These are phyloP conservation scores for Trichomycterus rosablanca DNA, from an alignment of 2,113 vertebrate genomes.

Conservation along the genomic window DNA sequence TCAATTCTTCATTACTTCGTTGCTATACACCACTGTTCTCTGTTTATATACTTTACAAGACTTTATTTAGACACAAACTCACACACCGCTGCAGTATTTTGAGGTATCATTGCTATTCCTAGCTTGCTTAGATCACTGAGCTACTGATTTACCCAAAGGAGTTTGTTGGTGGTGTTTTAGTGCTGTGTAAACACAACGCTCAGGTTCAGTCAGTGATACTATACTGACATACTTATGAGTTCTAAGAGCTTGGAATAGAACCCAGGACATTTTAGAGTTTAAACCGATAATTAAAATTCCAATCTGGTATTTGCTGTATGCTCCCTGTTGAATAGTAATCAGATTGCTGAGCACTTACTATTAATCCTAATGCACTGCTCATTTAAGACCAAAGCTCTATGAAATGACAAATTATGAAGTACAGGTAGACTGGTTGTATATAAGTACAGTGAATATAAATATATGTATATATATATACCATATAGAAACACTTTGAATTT, in stretches of 20 bases:
- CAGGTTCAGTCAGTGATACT: conserved; percentile 6
- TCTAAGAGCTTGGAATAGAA: conserved; percentile 49
- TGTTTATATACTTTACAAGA: too few species aligned
- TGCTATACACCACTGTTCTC: too few species aligned
- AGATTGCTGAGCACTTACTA: conserved; percentile 13
- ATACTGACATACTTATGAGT: conserved; percentile 42
- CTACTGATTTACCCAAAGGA: conserved; percentile 51
- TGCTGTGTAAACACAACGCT: conserved; percentile 54
- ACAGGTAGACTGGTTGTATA: too few species aligned
- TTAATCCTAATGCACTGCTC: background rate
- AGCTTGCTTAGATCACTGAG: conserved; percentile 39
- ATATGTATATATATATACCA: too few species aligned
- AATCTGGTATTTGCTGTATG: conserved; percentile 18
- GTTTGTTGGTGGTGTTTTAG: conserved; percentile 53
- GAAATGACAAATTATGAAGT: too few species aligned
- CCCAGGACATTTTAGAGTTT: conserved; percentile 20
- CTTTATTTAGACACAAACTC: background rate
- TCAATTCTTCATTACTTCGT: too few species aligned
- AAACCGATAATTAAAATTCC: conserved; percentile 29
- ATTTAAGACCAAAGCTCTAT: too few species aligned
- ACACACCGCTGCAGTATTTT: conserved; percentile 9
- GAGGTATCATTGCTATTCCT: background rate
- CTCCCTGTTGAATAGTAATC: conserved; percentile 13
- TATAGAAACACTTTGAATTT: too few species aligned
- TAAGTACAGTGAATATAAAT: too few species aligned